Conservation (phyloP, 1,140 invertebrate species). For the Thrips palmi region DNA sequence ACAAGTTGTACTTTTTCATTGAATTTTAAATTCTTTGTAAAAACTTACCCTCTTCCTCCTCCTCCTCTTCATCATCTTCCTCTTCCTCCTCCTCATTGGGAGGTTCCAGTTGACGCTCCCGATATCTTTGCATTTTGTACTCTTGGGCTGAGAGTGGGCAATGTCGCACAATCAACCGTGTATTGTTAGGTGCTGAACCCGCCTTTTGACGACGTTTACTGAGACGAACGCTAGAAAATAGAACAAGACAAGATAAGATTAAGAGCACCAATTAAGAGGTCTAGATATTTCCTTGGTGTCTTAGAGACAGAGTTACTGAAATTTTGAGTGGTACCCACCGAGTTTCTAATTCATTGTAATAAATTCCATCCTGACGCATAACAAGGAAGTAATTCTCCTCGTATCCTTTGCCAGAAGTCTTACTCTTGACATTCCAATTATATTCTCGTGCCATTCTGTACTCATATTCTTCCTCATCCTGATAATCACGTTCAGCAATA, state of each 20-base stretch:
- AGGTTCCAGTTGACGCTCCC: slow-evolving; percentile 77
- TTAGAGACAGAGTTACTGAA: slow-evolving; percentile 3
- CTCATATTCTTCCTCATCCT: slow-evolving; percentile 83
- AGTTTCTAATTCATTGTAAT: slow-evolving; percentile 95
- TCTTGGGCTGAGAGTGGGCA: slow-evolving; percentile 71
- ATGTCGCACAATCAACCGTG: slow-evolving; percentile 80
- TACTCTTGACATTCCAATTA: slow-evolving; percentile 98
- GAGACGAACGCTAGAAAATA: slow-evolving; percentile 51
- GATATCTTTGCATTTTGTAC: slow-evolving; percentile 64
- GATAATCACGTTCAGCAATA: slow-evolving; percentile 58
- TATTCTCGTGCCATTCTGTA: slow-evolving; percentile 91
- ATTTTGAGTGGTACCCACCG: slow-evolving; percentile 24
- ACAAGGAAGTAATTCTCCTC: slow-evolving; percentile 98
- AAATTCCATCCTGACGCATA: slow-evolving; percentile 74
- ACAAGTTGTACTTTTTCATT: neutral
- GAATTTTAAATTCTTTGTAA: neutral
- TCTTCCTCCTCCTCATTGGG: slow-evolving; percentile 58
- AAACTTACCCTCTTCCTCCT: slow-evolving; percentile 12
- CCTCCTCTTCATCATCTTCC: slow-evolving; percentile 27
- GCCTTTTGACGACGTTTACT: slow-evolving; percentile 72
- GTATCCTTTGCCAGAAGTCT: slow-evolving; percentile 90
- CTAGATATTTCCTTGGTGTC: neutral
- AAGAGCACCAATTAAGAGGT: neutral
- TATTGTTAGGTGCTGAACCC: slow-evolving; percentile 51
- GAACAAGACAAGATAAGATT: neutral